Conservation (phyloP, 2,797 vertebrate species). For the Steatocranus sp. region DNA sequence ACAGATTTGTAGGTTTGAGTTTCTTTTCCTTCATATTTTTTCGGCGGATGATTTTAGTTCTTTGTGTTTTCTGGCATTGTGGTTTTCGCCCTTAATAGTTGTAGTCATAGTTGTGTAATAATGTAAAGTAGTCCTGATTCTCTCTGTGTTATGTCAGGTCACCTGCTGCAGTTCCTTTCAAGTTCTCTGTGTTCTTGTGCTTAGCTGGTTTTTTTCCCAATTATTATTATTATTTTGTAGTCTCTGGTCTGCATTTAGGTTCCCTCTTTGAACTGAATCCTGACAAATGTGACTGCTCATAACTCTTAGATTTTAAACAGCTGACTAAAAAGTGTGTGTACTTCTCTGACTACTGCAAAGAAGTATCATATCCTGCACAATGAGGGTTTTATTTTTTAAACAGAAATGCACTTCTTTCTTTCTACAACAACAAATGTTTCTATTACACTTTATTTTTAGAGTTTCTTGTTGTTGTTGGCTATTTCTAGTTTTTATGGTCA, state of each 20-base stretch:
- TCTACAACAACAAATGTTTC: background rate
- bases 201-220: background rate
- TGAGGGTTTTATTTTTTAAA: background rate
- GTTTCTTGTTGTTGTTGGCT: background rate
- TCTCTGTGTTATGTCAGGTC: background rate
- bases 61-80: background rate
- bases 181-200: background rate
- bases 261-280: background rate
- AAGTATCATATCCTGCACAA: background rate
- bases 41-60: fast-evolving
- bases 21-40: background rate
- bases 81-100: fast-evolving
- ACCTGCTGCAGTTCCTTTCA: background rate
- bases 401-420: background rate
- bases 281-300: fast-evolving
- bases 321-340: background rate
- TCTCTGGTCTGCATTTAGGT: background rate
- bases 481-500: background rate
- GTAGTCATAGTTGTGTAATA: background rate
- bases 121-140: background rate
- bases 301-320: background rate
- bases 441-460: background rate
- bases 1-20: background rate
- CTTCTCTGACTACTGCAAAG: background rate
- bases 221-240: background rate